These are phyloP conservation scores for Hoplostethus atlanticus DNA, from an alignment of 2,797 vertebrate genomes.

Conservation along the genomic window DNA sequence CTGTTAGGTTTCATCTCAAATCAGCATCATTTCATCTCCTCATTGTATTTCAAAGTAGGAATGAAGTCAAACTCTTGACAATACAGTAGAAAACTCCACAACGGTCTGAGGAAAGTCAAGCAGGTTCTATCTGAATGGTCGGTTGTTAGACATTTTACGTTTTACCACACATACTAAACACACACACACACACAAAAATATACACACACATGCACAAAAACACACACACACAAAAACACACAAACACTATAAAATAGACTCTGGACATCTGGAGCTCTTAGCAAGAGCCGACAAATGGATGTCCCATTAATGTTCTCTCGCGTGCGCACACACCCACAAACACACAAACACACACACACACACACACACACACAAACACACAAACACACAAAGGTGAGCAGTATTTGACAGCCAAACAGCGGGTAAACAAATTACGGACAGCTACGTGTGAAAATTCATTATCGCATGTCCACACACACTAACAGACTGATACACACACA, in stretches of 20 bases:
- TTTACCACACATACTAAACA: neutral
- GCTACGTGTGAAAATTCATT: conserved; percentile 59
- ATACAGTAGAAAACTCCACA: too few relatives aligned
- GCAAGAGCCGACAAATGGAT: conserved; percentile 7
- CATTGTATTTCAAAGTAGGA: too few relatives aligned
- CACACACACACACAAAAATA: neutral
- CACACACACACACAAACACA: conserved; percentile 6
- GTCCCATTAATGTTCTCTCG: neutral
- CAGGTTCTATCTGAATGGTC: too few relatives aligned
- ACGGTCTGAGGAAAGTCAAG: too few relatives aligned
- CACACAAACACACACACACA: neutral
- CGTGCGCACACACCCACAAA: too few relatives aligned
- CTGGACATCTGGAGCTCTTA: conserved; percentile 13
- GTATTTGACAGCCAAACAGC: conserved; percentile 11
- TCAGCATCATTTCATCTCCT: too few relatives aligned
- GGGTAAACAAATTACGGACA: conserved; percentile 52
- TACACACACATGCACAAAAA: too few relatives aligned
- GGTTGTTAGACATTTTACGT: neutral
- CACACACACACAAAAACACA: neutral
- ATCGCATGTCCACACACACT: conserved; percentile 31
- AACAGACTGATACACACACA: neutral
- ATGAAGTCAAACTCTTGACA: too few relatives aligned
- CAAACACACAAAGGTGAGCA: conserved; percentile 5
- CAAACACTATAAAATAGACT: neutral
- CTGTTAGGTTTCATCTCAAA: too few relatives aligned